Percentiles rank a stretch among this genome's conserved stretches.
Evolutionary conservation across 1,140 invertebrate genomes (phyloP).

Genomic region (Leptinotarsa defecta): DNA sequence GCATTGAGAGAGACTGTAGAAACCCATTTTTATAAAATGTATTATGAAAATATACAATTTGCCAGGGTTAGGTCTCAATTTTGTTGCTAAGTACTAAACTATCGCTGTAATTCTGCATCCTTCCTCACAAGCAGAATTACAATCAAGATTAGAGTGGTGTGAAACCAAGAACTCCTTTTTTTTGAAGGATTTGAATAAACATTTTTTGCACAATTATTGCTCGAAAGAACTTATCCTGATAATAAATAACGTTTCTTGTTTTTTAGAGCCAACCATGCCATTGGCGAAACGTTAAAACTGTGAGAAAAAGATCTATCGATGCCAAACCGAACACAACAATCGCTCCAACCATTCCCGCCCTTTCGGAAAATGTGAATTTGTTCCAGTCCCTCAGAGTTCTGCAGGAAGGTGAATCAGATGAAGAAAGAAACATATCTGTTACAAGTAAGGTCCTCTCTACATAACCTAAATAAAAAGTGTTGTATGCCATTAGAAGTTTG

Average conservation of each 20-base stretch:
- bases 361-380: conserved; percentile 87
- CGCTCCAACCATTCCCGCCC: conserved; percentile 52
- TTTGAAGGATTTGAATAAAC: background rate
- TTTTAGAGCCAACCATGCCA: conserved; percentile 87
- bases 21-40: too few relatives aligned
- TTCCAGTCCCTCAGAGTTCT: conserved; percentile 86
- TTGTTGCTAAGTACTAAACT: too few relatives aligned
- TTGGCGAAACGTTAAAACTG: conserved; percentile 85
- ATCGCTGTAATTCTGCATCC: too few relatives aligned
- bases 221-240: too few relatives aligned
- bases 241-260: background rate
- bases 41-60: too few relatives aligned
- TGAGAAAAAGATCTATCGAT: conserved; percentile 67
- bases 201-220: background rate
- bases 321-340: conserved; percentile 44
- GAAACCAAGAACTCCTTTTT: too few relatives aligned
- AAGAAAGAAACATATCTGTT: conserved; percentile 51
- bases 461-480: too few relatives aligned
- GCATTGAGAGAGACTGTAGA: too few relatives aligned
- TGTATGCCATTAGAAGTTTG: too few relatives aligned
- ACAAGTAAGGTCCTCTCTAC: conserved; percentile 30
- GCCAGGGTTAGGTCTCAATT: too few relatives aligned
- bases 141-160: background rate
- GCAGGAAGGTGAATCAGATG: conserved; percentile 81
- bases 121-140: too few relatives aligned